Evolutionary conservation across 2,888 invertebrate genomes (phyloP).

Genomic region (Ormyrus labotus): DNA sequence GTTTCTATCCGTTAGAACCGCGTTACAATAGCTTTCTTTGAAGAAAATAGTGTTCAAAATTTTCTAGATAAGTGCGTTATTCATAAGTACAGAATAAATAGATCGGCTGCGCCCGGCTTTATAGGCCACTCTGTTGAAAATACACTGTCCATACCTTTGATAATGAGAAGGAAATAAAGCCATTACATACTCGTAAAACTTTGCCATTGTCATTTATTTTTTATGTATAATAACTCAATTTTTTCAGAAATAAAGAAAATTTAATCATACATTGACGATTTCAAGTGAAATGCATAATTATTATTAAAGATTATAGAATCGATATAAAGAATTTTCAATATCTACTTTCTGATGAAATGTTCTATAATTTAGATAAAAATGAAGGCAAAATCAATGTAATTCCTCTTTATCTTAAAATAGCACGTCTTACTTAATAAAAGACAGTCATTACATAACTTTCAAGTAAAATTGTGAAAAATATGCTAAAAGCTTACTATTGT

Average conservation of each 20-base stretch:
- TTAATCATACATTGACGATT: slow-evolving; percentile 7
- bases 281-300: too few species aligned
- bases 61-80: slow-evolving; percentile 51
- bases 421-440: too few species aligned
- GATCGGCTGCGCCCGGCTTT: slow-evolving; percentile 46
- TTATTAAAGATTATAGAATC: too few species aligned
- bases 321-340: too few species aligned
- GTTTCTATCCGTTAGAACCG: slow-evolving; percentile 40
- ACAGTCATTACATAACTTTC: too few species aligned
- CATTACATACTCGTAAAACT: slow-evolving; percentile 49
- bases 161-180: slow-evolving; percentile 47
- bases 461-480: too few species aligned
- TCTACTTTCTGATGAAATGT: too few species aligned
- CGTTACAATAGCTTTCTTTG: slow-evolving; percentile 35
- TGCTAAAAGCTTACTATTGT: too few species aligned
- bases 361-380: too few species aligned
- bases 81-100: slow-evolving; percentile 43
- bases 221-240: slow-evolving; percentile 51
- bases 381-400: too few species aligned
- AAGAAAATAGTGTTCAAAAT: slow-evolving; percentile 43
- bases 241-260: slow-evolving; percentile 55
- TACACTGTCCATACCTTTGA: slow-evolving; percentile 56
- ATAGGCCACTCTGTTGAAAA: slow-evolving; percentile 51
- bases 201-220: slow-evolving; percentile 53
- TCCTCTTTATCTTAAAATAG: too few species aligned